phyloP scores from a whole-genome alignment of 2,888 invertebrate genomes.

The Epinotia nisella region DNA sequence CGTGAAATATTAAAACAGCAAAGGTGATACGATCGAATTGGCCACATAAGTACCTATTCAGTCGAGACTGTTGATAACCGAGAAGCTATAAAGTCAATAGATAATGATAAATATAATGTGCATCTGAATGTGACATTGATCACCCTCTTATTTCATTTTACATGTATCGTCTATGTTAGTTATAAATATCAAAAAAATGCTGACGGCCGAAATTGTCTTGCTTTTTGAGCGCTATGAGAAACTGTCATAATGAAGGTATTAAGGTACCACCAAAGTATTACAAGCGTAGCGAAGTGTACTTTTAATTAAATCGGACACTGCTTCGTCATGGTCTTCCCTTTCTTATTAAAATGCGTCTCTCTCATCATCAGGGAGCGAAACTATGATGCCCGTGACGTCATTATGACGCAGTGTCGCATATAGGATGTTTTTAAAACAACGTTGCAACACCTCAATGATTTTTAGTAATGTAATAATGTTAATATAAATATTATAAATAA shows the following conservation, averaged over 20 bases:
- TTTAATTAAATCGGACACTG: not conserved
- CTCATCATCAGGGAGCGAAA: too few relatives aligned
- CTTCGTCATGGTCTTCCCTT: not conserved
- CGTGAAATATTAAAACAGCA: not conserved
- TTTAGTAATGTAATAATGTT: too few relatives aligned
- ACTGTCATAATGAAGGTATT: not conserved
- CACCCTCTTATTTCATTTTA: not conserved
- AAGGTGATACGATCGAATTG: not conserved
- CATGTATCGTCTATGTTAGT: not conserved
- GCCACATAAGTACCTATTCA: slow-evolving; percentile 1
- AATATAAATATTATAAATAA: too few relatives aligned
- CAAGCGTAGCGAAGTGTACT: not conserved
- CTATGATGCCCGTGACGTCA: too few relatives aligned
- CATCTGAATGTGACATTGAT: not conserved
- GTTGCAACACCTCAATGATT: too few relatives aligned
- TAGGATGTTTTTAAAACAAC: too few relatives aligned
- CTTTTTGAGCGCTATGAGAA: not conserved
- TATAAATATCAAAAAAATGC: too few relatives aligned
- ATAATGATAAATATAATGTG: slow-evolving; percentile 10
- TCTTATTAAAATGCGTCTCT: not conserved
- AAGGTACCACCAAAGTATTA: not conserved
- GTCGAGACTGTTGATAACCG: not conserved
- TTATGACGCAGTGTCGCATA: too few relatives aligned
- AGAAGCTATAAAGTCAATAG: slow-evolving; percentile 11
- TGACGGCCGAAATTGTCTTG: too few relatives aligned